These are phyloP conservation scores for Xylophagus ater DNA, from an alignment of 2,888 invertebrate species.

Conservation along the genomic window DNA sequence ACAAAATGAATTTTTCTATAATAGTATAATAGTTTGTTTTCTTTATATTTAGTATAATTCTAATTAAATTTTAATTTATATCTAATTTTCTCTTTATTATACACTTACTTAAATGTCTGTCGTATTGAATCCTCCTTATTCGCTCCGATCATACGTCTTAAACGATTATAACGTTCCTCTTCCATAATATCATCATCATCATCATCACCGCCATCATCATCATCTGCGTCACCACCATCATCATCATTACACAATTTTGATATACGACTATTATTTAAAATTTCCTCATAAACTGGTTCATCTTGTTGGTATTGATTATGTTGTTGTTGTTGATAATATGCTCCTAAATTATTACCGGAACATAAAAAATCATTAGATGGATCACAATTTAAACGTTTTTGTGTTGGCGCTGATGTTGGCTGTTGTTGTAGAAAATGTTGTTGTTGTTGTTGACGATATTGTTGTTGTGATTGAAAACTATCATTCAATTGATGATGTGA, in stretches of 20 bases:
- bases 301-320: constrained; percentile 20
- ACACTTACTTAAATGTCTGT: constrained; percentile 14
- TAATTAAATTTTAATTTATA: too few relatives aligned
- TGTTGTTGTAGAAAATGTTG: constrained; percentile 31
- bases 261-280: constrained; percentile 29
- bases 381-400: constrained; percentile 9
- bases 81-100: too few relatives aligned
- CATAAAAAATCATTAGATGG: constrained; percentile 8
- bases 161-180: constrained; percentile 15
- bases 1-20: background rate
- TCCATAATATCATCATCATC: constrained; percentile 21
- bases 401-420: too few relatives aligned
- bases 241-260: constrained; percentile 21
- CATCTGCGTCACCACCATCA: constrained; percentile 26
- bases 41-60: too few relatives aligned
- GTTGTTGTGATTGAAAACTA: constrained; percentile 3
- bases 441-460: constrained; percentile 4
- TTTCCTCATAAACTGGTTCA: constrained; percentile 38
- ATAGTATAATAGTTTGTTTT: too few relatives aligned
- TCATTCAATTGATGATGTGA: too few relatives aligned
- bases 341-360: background rate
- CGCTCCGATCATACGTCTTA: constrained; percentile 13
- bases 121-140: constrained; percentile 13
- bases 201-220: constrained; percentile 24
- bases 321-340: constrained; percentile 12